Conservation (phyloP, 2,113 vertebrate genomes). For the Leptobrachium leishanense region DNA sequence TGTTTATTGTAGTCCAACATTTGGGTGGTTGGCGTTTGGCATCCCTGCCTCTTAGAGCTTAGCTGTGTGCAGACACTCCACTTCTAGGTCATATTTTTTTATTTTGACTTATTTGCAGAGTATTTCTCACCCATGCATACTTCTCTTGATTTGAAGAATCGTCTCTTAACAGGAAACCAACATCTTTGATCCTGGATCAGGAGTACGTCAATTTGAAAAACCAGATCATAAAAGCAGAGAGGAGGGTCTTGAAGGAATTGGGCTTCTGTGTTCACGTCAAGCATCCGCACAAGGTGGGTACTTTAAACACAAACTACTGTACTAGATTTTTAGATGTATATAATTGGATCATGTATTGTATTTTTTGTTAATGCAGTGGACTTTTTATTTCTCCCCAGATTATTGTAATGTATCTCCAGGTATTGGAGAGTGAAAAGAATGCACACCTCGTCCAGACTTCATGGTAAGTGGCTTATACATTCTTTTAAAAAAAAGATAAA, state of each 20-base stretch:
- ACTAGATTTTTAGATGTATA: not conserved
- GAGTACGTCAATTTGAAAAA: constrained; percentile 81
- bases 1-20: too few relatives aligned
- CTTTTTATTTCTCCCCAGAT: constrained; percentile 69
- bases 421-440: constrained; percentile 86
- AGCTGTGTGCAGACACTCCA: too few relatives aligned
- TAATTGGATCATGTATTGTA: not conserved
- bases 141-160: not conserved
- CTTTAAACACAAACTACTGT: not conserved
- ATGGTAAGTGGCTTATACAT: constrained; percentile 78
- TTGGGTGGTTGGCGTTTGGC: too few relatives aligned
- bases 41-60: too few relatives aligned
- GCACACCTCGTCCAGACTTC: constrained; percentile 84
- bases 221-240: constrained; percentile 82
- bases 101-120: not conserved
- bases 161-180: constrained; percentile 65
- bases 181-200: constrained; percentile 77
- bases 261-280: constrained; percentile 88
- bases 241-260: constrained; percentile 80
- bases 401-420: constrained; percentile 90
- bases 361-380: not conserved
- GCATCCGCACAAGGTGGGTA: constrained; percentile 84
- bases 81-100: too few relatives aligned
- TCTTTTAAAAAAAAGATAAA: constrained; percentile 53
- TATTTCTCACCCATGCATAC: not conserved